phyloP scores from a whole-genome alignment of 1,140 invertebrate genomes.

The Aricia agestis region DNA sequence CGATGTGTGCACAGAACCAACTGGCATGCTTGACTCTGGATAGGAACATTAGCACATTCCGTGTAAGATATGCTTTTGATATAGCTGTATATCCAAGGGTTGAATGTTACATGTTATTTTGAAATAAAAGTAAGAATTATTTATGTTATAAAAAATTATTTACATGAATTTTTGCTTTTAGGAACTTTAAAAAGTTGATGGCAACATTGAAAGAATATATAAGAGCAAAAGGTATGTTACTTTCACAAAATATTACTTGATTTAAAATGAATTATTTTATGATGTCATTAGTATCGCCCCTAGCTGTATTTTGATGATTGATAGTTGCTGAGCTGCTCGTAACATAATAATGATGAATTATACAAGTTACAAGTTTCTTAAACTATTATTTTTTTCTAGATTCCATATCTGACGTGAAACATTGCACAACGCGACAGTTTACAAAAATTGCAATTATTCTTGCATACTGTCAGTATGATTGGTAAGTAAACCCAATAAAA shows the following conservation, averaged over 20 bases:
- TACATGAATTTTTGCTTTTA: not conserved
- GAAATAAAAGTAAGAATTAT: not conserved
- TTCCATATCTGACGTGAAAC: too few species aligned
- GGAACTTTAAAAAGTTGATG: not conserved
- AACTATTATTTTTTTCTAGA: not conserved
- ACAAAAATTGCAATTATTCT: too few species aligned
- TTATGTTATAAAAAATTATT: not conserved
- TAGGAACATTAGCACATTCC: slow-evolving; percentile 69
- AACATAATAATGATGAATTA: not conserved
- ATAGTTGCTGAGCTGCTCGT: slow-evolving; percentile 19
- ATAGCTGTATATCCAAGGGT: slow-evolving; percentile 60
- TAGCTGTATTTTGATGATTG: slow-evolving; percentile 31
- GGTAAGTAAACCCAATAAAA: too few species aligned
- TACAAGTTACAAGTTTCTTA: too few species aligned
- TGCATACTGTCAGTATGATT: too few species aligned
- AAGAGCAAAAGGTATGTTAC: too few species aligned
- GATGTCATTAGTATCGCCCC: slow-evolving; percentile 31
- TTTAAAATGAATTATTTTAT: not conserved
- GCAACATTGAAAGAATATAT: too few species aligned
- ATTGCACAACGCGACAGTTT: too few species aligned
- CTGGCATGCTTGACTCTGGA: slow-evolving; percentile 67
- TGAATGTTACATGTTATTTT: slow-evolving; percentile 46
- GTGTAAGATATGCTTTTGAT: slow-evolving; percentile 57
- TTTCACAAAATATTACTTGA: too few species aligned
- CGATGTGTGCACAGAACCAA: slow-evolving; percentile 57